A percentile compares a stretch with the other conserved stretches of the same genome.
These are phyloP conservation scores for Herpetotheres cachinnans DNA, from an alignment of 2,113 vertebrate genomes.

Conservation along the genomic window DNA sequence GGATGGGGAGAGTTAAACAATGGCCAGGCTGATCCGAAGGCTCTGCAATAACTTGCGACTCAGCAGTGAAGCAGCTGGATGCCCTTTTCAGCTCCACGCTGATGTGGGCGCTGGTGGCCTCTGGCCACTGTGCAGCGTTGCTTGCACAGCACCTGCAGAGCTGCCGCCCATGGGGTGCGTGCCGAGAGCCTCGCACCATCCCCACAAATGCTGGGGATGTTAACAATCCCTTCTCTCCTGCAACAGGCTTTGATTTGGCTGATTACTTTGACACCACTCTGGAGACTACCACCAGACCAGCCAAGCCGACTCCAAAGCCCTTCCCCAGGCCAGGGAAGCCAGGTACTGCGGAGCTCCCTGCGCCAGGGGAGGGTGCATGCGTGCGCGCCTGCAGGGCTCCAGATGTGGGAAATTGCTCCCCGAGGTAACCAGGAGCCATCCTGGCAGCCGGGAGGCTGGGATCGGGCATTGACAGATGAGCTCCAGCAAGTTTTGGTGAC, in stretches of 20 bases:
- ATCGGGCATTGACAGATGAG: not conserved
- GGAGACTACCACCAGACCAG: slow-evolving; percentile 48
- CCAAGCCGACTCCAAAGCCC: slow-evolving; percentile 17
- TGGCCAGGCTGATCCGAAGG: not conserved
- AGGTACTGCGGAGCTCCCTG: not conserved
- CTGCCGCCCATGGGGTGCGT: fast-evolving
- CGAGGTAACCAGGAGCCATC: not conserved
- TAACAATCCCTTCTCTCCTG: not conserved
- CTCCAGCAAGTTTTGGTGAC: not conserved
- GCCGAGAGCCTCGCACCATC: not conserved
- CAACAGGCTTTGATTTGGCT: not conserved
- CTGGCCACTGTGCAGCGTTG: fast-evolving
- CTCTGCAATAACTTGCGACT: fast-evolving
- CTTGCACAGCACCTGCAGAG: not conserved
- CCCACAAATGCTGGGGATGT: not conserved
- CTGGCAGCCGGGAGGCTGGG: not conserved
- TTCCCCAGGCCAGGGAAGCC: slow-evolving; percentile 34
- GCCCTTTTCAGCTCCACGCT: not conserved
- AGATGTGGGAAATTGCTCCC: fast-evolving
- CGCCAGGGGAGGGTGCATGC: fast-evolving
- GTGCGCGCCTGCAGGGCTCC: fast-evolving
- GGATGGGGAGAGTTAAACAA: not conserved
- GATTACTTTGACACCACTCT: slow-evolving; percentile 35
- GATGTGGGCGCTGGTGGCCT: fast-evolving
- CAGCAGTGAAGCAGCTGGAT: not conserved